phyloP scores from a whole-genome alignment of 2,113 vertebrate species.

The Nestor notabilis region DNA sequence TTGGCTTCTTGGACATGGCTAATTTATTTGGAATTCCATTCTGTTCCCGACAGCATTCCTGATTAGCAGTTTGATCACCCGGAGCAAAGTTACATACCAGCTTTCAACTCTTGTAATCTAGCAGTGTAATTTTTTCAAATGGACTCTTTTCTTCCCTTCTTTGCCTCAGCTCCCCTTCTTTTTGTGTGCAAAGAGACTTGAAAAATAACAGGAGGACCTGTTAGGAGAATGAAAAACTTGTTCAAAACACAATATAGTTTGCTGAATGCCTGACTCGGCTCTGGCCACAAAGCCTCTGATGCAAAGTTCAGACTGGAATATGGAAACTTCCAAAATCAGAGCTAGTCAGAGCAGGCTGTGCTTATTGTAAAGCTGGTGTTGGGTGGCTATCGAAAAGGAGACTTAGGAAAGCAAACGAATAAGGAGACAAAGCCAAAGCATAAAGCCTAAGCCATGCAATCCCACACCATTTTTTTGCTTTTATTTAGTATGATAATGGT shows the following conservation, averaged over 20 bases:
- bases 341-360: background rate
- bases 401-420: background rate
- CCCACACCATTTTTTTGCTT: background rate
- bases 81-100: slow-evolving; percentile 70
- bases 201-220: slow-evolving; percentile 36
- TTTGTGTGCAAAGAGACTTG: slow-evolving; percentile 20
- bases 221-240: slow-evolving; percentile 9
- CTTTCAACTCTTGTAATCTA: slow-evolving; percentile 67
- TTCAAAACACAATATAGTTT: background rate
- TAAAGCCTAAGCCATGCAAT: background rate
- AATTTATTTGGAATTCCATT: slow-evolving; percentile 80
- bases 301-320: background rate
- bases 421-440: background rate
- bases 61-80: slow-evolving; percentile 75
- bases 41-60: slow-evolving; percentile 73
- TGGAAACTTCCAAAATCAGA: background rate
- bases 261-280: background rate
- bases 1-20: slow-evolving; percentile 78
- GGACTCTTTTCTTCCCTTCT: slow-evolving; percentile 29
- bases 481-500: background rate
- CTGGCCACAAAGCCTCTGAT: background rate
- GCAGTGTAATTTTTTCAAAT: slow-evolving; percentile 53
- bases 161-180: slow-evolving; percentile 16
- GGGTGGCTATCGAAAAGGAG: background rate
- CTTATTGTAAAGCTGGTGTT: background rate